These are phyloP conservation scores for Aphelocoma californica DNA, from an alignment of 2,797 vertebrate genomes.

Conservation along the genomic window DNA sequence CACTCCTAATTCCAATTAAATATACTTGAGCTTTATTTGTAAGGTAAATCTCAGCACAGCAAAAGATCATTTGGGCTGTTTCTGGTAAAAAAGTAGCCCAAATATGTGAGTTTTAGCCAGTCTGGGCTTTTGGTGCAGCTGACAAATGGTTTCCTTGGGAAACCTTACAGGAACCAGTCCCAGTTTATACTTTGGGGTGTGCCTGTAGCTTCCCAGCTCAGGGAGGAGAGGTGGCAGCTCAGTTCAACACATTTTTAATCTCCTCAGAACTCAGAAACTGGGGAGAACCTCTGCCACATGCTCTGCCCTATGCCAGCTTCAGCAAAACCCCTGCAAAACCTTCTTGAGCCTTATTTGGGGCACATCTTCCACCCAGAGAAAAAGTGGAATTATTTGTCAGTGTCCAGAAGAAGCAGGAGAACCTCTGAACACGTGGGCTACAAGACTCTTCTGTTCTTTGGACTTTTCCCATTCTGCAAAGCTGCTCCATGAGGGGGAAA, in stretches of 20 bases:
- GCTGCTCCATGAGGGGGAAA: background rate
- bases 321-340: background rate
- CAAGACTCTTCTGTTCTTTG: rapidly evolving
- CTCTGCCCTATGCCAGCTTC: rapidly evolving
- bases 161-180: rapidly evolving
- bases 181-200: rapidly evolving
- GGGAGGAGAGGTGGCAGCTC: background rate
- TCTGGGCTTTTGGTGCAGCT: background rate
- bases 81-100: background rate
- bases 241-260: background rate
- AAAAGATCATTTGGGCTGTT: background rate
- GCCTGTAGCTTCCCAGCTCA: background rate
- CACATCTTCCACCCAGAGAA: background rate
- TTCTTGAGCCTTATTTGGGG: rapidly evolving
- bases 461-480: background rate
- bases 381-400: background rate
- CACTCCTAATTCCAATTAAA: background rate
- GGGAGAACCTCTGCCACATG: rapidly evolving
- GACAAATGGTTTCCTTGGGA: background rate
- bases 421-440: rapidly evolving
- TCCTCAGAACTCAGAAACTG: background rate
- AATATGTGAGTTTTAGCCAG: rapidly evolving
- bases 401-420: background rate
- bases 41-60: background rate
- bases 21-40: background rate